Conservation (phyloP, 2,113 vertebrate genomes). For the Pterocles gutturalis region DNA sequence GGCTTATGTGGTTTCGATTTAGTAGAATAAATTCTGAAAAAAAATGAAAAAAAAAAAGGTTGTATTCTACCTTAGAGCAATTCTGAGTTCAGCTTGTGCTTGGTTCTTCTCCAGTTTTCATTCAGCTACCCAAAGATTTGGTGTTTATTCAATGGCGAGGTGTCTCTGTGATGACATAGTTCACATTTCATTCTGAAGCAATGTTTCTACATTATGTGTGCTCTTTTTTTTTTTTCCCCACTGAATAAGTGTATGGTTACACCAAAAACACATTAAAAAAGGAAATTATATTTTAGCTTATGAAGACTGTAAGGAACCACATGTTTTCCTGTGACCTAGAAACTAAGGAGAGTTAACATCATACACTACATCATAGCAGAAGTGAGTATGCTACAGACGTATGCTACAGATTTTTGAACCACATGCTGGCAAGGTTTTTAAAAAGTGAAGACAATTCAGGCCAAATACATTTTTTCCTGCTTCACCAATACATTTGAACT, state of each 20-base stretch:
- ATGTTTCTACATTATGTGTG: neutral
- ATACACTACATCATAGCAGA: neutral
- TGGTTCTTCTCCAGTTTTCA: neutral
- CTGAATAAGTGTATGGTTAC: neutral
- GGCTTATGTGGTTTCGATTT: neutral
- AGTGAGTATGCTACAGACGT: fast-evolving
- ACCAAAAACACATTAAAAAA: neutral
- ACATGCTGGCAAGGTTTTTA: neutral
- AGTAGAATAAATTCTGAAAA: neutral
- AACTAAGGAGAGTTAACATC: neutral
- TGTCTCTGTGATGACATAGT: neutral
- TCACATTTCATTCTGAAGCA: neutral
- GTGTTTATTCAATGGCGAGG: neutral
- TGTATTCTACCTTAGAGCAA: neutral
- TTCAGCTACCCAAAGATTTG: neutral
- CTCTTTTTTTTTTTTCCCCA: neutral
- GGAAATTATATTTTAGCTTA: neutral
- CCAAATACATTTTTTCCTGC: neutral
- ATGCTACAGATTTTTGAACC: neutral
- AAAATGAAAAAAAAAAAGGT: neutral
- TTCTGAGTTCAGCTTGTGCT: neutral
- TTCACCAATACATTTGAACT: neutral
- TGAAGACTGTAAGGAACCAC: neutral
- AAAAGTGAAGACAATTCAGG: neutral
- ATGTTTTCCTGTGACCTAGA: neutral